These are phyloP conservation scores for Metacarcinus magister DNA, from an alignment of 2,888 invertebrate genomes.

Conservation along the genomic window DNA sequence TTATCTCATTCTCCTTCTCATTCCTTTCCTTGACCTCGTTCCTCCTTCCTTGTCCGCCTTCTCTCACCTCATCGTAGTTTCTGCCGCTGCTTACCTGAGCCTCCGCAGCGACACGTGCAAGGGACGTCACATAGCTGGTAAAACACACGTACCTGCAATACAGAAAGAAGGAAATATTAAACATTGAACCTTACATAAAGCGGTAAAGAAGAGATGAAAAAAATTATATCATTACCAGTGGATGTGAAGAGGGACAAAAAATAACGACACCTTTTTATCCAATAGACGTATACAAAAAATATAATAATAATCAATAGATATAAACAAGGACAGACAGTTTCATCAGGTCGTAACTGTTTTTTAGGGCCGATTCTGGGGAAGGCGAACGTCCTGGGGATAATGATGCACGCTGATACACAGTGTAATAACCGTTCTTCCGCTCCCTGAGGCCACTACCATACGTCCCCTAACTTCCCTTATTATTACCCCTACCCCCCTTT, in stretches of 20 bases:
- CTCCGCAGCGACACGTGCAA: not conserved
- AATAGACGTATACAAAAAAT: not conserved
- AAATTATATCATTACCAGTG: not conserved
- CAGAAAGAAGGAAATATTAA: not conserved
- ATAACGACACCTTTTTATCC: not conserved
- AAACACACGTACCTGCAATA: slow-evolving; percentile 22
- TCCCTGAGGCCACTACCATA: not conserved
- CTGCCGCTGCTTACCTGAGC: not conserved
- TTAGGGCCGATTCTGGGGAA: not conserved
- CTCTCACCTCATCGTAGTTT: not conserved
- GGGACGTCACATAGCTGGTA: not conserved
- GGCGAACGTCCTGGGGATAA: not conserved
- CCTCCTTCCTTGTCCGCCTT: not conserved
- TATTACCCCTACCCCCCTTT: not conserved
- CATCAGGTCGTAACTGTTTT: not conserved
- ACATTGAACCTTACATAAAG: not conserved
- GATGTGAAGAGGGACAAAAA: not conserved
- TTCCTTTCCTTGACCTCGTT: not conserved
- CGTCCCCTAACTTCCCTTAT: not conserved
- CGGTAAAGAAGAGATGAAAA: not conserved
- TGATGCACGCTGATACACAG: not conserved
- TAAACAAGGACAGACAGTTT: not conserved
- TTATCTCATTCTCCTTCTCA: not conserved
- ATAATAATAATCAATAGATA: slow-evolving; percentile 4
- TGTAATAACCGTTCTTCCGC: slow-evolving; percentile 8